Conservation (phyloP, 2,888 invertebrate species). For the Brassicogethes aeneus region DNA sequence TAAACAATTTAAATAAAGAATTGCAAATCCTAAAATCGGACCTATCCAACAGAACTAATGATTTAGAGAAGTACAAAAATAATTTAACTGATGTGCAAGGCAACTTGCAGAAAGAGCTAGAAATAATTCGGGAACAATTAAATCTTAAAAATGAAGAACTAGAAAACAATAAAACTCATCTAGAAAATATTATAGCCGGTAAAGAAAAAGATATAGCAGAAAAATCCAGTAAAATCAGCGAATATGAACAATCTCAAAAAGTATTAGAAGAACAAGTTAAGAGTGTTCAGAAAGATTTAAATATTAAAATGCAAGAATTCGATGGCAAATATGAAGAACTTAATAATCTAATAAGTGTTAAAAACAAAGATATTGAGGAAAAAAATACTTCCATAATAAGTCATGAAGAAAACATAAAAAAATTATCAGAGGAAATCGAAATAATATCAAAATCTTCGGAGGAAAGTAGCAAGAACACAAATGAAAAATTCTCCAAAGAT, state of each 20-base stretch:
- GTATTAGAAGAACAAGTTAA: conserved; percentile 23
- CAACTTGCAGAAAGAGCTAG: conserved; percentile 30
- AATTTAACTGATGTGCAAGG: conserved; percentile 27
- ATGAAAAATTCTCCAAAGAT: conserved; percentile 22
- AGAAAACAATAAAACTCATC: conserved; percentile 31
- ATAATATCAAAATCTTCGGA: conserved; percentile 16
- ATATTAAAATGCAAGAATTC: conserved; percentile 29
- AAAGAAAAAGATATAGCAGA: conserved; percentile 41
- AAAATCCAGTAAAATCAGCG: conserved; percentile 36
- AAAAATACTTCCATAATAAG: conserved; percentile 36
- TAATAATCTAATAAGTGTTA: conserved; percentile 21
- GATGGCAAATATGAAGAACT: conserved; percentile 31
- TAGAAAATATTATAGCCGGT: conserved; percentile 19
- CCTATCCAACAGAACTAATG: conserved; percentile 24
- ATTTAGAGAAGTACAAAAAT: conserved; percentile 31
- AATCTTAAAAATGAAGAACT: conserved; percentile 30
- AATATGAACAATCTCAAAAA: conserved; percentile 18
- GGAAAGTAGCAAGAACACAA: conserved; percentile 16
- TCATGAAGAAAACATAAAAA: conserved; percentile 19
- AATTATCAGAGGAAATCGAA: conserved; percentile 21
- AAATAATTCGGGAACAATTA: conserved; percentile 29
- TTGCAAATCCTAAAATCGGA: conserved; percentile 30
- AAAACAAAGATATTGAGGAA: conserved; percentile 41
- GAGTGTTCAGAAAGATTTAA: conserved; percentile 22
- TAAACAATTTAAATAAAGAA: conserved; percentile 30